Evolutionary conservation across 2,797 vertebrate species (phyloP).

Genomic region (Cichlasoma orientale): DNA sequence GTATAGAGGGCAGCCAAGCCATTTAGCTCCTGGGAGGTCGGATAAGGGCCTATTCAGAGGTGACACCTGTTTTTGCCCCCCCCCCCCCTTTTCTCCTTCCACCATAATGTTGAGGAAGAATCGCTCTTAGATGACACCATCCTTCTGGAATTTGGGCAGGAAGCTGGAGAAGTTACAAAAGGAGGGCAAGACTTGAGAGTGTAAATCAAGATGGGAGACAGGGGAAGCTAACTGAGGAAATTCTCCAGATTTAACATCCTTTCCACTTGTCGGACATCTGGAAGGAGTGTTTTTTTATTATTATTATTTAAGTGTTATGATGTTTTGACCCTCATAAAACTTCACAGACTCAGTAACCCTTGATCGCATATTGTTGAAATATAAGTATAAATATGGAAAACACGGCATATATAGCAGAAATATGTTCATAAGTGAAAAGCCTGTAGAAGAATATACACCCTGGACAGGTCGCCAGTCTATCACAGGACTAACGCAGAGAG

Average conservation of each 20-base stretch:
- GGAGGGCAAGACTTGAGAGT: not conserved
- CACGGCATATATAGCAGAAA: not conserved
- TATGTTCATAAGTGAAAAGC: not conserved
- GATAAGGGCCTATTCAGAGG: constrained; percentile 27
- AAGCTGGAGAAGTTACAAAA: constrained; percentile 45
- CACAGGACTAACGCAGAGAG: not conserved
- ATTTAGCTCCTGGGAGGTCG: constrained; percentile 33
- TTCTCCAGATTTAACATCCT: constrained; percentile 34
- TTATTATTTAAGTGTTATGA: not conserved
- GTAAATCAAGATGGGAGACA: constrained; percentile 56
- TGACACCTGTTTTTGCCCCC: constrained; percentile 66
- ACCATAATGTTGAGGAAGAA: not conserved
- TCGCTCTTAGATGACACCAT: constrained; percentile 31
- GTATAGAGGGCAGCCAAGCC: not conserved
- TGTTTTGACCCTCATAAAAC: constrained; percentile 2
- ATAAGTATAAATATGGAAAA: too few species aligned
- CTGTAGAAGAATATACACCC: not conserved
- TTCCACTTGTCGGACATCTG: constrained; percentile 56
- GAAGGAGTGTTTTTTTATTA: constrained; percentile 2
- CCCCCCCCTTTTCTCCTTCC: not conserved
- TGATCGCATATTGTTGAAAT: not conserved
- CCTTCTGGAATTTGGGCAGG: constrained; percentile 52
- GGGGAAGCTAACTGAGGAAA: constrained; percentile 53
- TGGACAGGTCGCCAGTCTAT: not conserved
- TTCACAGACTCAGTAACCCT: not conserved